Base-by-base conservation (phyloP, 2,113 vertebrate species). In the Rana temporaria region DNA sequence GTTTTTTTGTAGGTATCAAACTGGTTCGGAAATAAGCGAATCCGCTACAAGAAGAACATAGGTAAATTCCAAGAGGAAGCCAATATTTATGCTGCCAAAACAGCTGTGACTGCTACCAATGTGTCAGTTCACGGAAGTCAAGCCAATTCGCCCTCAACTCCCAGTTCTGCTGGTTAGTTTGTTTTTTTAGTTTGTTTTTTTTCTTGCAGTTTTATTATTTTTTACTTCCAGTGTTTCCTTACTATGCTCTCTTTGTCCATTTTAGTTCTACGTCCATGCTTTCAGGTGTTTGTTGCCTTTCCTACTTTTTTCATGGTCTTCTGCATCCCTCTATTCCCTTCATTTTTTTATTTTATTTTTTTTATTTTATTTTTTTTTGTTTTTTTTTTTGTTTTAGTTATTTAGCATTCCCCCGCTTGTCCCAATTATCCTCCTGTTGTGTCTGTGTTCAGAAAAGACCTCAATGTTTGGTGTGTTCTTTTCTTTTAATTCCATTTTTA, bases 11-110 rank as follows among this genome's bases (percentile, higher is more conserved):
- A 99, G 98, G 98, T 99, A 94, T 99, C 98, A 93, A 99, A 99
- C 97, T 99, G 98, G 98, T 99, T 99, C 92, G 98, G 98, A 94
- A 99, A 99, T 95, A 99, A 99, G 92, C 94, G 98, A 95, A 99
- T 99, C 96, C 95, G 98, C 92, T 99, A 99, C 96, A 99, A 99
- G 97, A 99, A 99, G 95, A 99, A 99, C 96, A 99, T 99, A 93
- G 98, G 98, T 93, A 99, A 99, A 95, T 99, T 99, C 92, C 98
- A 99, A 93, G 98, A 99, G 92, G 98, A 99, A 95, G 98, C 98
- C 94, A 99, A 99, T 96, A 98, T 99, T 95, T 99, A 99, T 91
- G 98, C 98, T 90, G 98, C 97, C 93, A 98, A 96, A 96, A 99
- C 98, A 76, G 98, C 98, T 89, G 98, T 99, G 88, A 98, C 91